Evolutionary conservation across 1,140 invertebrate species (phyloP), one percentile per base, ranked within the genome.

Genomic region (Danaus melanippus): DNA sequence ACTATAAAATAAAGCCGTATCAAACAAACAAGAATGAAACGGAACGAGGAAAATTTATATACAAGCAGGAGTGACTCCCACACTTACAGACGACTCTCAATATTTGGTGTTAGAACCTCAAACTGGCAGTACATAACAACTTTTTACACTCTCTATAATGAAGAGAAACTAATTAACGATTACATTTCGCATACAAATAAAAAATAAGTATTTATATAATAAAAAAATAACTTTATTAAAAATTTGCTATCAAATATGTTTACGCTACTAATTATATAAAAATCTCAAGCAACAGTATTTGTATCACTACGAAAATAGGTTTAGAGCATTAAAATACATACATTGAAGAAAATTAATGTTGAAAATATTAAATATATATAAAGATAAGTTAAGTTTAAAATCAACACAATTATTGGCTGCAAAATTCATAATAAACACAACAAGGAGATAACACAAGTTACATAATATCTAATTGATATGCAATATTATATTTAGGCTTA

Each of bases 41-140:
- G 21, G 21, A 32, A 32, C 21, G 0, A 7, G 21, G 21, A 32
- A 32, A 32, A 64, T 60, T 45, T 41, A 42, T 58, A 58, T 62
- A 57, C 42, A 55, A 53, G 56, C 51, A 49, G 42, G 46, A 64
- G 53, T 15, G 49, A 51, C 41, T 42, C 42, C 49, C 40, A 42
- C 40, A 58, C 62, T 69, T 59, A 58, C 66, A 69, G 50, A 67
- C 64, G 65, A 50, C 71, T 67, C 64, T 48, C 58, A 60, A 60
- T 63, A 71, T 51, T 81, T 80, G 77, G 77, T 79, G 79, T 85
- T 80, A 79, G 73, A 77, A 80, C 76, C 76, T 76, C 76, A 64
- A 75, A 74, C 78, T 85, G 82, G 82, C 79, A 85, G 82, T 83
- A 75, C 65, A 56, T 75, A 79, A 79, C 78, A 73, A 76, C 67